Evolutionary conservation across 2,888 invertebrate genomes (phyloP), one percentile per base, ranked within the genome.

Genomic region (Dasysyrphus tricinctus): DNA sequence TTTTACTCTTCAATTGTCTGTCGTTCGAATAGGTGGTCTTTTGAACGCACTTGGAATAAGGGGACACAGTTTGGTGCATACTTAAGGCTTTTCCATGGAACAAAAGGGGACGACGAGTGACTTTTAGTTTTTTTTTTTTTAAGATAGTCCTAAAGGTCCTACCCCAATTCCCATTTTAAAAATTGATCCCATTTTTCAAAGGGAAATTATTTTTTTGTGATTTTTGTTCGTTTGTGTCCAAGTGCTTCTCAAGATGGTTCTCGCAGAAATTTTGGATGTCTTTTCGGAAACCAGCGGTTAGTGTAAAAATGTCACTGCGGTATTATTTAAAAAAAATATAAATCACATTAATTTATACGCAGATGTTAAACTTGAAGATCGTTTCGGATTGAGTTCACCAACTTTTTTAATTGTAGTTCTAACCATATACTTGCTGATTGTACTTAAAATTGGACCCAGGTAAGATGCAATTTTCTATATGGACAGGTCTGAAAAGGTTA

Each of bases 401-500:
- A 65, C 78, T 72, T 89, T 90, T 80, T 84, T 91, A 81, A 3
- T 89, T 1, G 5, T 47, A 24, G 67, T 89, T 5, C 67, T 92
- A 54, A 72, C 56, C 0, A 0, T 85, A n/a, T 92, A 92, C 88
- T 88, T 92, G 73, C 11, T 89, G 44, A 32, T 90, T 24, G 88
- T 92, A 8, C 88, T 87, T 8, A 51, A 88, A 74, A 49, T 88
- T 24, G 88, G 82, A 57, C 89, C 89, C 3, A 88, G 83, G 89
- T 89, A 77, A 88, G 88, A 39, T 39, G 14, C 24, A 24, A 24
- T 9, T n/a, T 29, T n/a, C 14, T 63, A 7, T 3, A 3, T 19
- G 14, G 12, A 8, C 29, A 14, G 39, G n/a, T 6, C 14, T 42
- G 14, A 42, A 14, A 24, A 24, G 19, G n/a, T 56, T 6, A 39